These are phyloP conservation scores for Acipenser oxyrinchus DNA, from an alignment of 2,797 vertebrate genomes.

Conservation along the genomic window DNA sequence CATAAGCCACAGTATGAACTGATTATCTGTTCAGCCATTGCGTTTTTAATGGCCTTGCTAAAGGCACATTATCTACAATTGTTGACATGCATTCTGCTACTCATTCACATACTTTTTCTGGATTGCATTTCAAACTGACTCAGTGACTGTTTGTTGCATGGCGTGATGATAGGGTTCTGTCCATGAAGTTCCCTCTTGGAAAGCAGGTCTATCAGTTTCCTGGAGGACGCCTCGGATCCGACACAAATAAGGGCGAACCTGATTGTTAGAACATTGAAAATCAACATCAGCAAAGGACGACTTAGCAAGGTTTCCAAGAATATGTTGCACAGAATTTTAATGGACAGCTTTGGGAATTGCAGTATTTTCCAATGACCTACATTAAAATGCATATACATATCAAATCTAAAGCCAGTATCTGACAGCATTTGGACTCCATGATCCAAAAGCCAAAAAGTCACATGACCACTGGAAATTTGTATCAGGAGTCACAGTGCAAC, in stretches of 20 bases:
- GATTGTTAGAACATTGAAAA: conserved; percentile 1
- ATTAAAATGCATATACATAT: too few relatives aligned
- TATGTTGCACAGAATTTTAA: background rate
- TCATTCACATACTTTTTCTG: conserved; percentile 82
- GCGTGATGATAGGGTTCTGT: conserved; percentile 94
- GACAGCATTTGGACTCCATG: too few relatives aligned
- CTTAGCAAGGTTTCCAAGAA: too few relatives aligned
- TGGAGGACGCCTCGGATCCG: conserved; percentile 89
- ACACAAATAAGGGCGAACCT: conserved; percentile 97
- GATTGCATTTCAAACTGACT: conserved; percentile 99
- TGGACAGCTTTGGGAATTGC: background rate
- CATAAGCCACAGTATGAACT: too few relatives aligned
- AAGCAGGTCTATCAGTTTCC: conserved; percentile 90
- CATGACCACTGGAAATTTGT: too few relatives aligned
- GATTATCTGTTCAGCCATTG: too few relatives aligned
- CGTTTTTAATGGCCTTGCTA: too few relatives aligned
- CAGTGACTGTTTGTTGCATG: conserved; percentile 96
- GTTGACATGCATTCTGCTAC: background rate
- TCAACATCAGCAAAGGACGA: background rate
- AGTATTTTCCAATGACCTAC: too few relatives aligned
- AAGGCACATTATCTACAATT: background rate
- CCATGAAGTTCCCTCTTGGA: conserved; percentile 95
- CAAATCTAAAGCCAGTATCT: too few relatives aligned
- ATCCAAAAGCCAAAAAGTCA: too few relatives aligned
- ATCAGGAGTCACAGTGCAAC: too few relatives aligned